Conservation (phyloP, 2,113 vertebrate genomes). For the Notothenia coriiceps region DNA sequence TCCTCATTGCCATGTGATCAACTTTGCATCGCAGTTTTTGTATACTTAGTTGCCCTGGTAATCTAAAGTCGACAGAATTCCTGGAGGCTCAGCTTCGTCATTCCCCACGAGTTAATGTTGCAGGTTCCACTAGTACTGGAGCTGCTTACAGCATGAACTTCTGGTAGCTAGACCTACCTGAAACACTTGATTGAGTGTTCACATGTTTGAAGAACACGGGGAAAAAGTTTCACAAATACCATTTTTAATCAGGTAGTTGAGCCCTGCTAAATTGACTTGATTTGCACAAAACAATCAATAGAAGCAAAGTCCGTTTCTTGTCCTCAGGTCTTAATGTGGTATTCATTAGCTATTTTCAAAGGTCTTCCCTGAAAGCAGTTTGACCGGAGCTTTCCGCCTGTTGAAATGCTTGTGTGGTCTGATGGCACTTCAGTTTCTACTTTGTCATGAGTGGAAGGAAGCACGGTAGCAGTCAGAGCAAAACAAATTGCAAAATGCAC, state of each 20-base stretch:
- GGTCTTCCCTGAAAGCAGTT: neutral
- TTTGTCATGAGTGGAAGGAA: neutral
- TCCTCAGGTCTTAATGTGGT: conserved; percentile 1
- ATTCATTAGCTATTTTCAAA: neutral
- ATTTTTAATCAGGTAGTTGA: neutral
- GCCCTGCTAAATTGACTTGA: neutral
- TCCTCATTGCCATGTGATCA: conserved; percentile 47
- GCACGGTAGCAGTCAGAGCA: conserved; percentile 6
- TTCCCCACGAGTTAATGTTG: conserved; percentile 11
- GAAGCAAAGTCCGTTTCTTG: neutral
- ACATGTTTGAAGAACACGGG: neutral
- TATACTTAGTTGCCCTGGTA: conserved; percentile 27
- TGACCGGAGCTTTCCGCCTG: neutral
- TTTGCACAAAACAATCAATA: neutral
- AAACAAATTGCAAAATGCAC: neutral
- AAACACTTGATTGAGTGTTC: conserved; percentile 4
- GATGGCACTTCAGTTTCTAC: conserved; percentile 22
- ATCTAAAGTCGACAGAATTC: conserved; percentile 63
- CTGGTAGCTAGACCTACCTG: conserved; percentile 10
- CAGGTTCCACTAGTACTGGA: conserved; percentile 10
- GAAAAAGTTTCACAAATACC: conserved; percentile 11
- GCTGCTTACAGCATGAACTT: conserved; percentile 19
- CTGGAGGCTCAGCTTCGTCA: conserved; percentile 38
- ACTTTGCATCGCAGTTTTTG: conserved; percentile 64
- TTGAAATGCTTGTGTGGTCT: conserved; percentile 8